Base-by-base conservation (phyloP, 2,888 invertebrate species). In the Argyresthia albistria region DNA sequence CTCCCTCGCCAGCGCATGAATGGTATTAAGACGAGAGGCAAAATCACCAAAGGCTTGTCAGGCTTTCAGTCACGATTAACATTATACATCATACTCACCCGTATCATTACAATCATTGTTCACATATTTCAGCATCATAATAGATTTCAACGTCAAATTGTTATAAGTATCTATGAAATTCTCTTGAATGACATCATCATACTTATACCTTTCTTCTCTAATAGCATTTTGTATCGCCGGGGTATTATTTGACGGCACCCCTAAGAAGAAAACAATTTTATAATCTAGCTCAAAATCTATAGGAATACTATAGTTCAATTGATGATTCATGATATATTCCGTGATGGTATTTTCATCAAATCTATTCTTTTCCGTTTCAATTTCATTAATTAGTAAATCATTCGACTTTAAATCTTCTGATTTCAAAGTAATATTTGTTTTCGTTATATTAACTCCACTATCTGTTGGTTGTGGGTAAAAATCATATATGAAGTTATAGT, bases 91-190 rank as follows among this genome's bases (percentile, higher is more conserved):
- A 42, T 48, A 73, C 83, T 78, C 47, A 86, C 86, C 83, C 60
- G 77, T 82, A 43, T 83, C 82, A 51, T 86, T 79, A 65, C 96
- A 96, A 62, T 91, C 90, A 43, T 88, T 89, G 7, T 89, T 91
- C 16, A 93, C 91, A 92, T 95, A 93, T 69, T 96, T 96, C 54
- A n/a, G n/a, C n/a, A n/a, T n/a, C n/a, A n/a, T n/a, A n/a, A n/a
- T n/a, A n/a, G n/a, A n/a, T n/a, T n/a, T 96, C 35, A 96, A 67
- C 0, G 96, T 96, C 59, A 96, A 86, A 88, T 96, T 96, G 71
- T 95, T 94, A 69, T 96, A 96, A 0, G 94, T 92, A 72, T 96
- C 96, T 43, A 92, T 73, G 69, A 96, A 96, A 46, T 90, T 91
- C 69, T 95, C 95, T 75, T 96, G 95, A 51, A 96, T 92, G 10